These are phyloP conservation scores for Plebejus melissa DNA, from an alignment of 2,888 invertebrate genomes.

Conservation along the genomic window DNA sequence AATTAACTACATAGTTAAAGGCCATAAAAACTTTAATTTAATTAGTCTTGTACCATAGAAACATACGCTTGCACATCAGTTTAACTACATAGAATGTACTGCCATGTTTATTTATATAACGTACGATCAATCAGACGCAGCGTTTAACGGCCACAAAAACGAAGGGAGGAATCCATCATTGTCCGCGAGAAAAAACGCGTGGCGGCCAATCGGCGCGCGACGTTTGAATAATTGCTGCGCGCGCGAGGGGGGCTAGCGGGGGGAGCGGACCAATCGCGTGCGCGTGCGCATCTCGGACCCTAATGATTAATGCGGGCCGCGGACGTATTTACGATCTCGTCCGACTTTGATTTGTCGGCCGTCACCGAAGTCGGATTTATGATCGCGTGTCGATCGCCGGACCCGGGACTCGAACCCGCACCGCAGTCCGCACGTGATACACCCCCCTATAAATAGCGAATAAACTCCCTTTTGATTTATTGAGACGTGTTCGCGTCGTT, in stretches of 20 bases:
- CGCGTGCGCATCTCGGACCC: slow-evolving; percentile 60
- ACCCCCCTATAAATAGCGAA: slow-evolving; percentile 18
- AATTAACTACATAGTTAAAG: slow-evolving; percentile 26
- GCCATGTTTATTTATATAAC: not conserved
- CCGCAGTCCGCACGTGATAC: slow-evolving; percentile 22
- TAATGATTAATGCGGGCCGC: slow-evolving; percentile 68
- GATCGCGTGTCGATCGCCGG: slow-evolving; percentile 53
- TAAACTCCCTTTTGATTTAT: slow-evolving; percentile 28
- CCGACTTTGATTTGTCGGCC: slow-evolving; percentile 68
- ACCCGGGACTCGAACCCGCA: slow-evolving; percentile 38
- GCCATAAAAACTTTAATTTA: slow-evolving; percentile 17
- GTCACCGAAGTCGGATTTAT: slow-evolving; percentile 62
- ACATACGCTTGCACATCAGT: not conserved
- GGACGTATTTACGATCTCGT: slow-evolving; percentile 65
- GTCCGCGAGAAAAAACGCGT: slow-evolving; percentile 64
- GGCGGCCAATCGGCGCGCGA: slow-evolving; percentile 60
- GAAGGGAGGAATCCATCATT: slow-evolving; percentile 75
- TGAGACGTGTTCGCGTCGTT: slow-evolving; percentile 12
- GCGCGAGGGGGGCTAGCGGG: slow-evolving; percentile 34
- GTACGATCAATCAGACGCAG: not conserved
- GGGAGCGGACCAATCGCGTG: slow-evolving; percentile 60
- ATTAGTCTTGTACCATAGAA: not conserved
- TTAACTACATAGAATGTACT: not conserved
- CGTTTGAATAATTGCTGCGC: slow-evolving; percentile 76
- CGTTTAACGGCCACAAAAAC: slow-evolving; percentile 40